These are phyloP conservation scores for Blennius ocellaris DNA, from an alignment of 2,113 vertebrate species.

Conservation along the genomic window DNA sequence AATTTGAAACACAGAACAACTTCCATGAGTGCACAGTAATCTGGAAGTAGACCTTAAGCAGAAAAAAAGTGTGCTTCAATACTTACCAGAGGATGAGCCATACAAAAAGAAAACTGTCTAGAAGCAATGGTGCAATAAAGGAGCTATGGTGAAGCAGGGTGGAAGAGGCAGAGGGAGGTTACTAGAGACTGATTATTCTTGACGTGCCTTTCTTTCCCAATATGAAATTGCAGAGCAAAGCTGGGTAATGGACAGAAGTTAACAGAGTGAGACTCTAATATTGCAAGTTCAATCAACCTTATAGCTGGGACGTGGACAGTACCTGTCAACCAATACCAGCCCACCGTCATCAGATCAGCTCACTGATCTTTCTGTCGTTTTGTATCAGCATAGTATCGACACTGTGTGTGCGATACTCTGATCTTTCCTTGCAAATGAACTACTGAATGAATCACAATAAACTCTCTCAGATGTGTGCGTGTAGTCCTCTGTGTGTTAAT, in stretches of 20 bases:
- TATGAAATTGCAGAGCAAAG: slow-evolving; percentile 24
- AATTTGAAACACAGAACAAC: slow-evolving; percentile 16
- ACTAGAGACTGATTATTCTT: slow-evolving; percentile 34
- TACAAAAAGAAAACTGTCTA: slow-evolving; percentile 31
- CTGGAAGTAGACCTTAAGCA: slow-evolving; percentile 37
- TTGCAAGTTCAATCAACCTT: slow-evolving; percentile 55
- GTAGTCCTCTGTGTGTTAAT: not conserved
- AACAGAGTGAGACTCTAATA: slow-evolving; percentile 41
- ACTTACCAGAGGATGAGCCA: slow-evolving; percentile 43
- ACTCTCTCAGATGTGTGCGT: slow-evolving; percentile 6
- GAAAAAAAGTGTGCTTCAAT: slow-evolving; percentile 40
- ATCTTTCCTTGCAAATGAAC: slow-evolving; percentile 17
- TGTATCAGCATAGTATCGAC: slow-evolving; percentile 19
- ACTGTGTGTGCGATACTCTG: not conserved
- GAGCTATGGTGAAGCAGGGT: slow-evolving; percentile 1
- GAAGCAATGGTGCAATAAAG: slow-evolving; percentile 27
- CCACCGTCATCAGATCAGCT: slow-evolving; percentile 24
- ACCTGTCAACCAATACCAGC: slow-evolving; percentile 26
- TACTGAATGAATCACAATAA: slow-evolving; percentile 27
- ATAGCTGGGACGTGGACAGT: slow-evolving; percentile 30
- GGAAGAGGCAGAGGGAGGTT: slow-evolving; percentile 10
- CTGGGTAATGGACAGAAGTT: slow-evolving; percentile 37
- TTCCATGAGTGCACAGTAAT: slow-evolving; percentile 16
- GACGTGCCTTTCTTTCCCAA: slow-evolving; percentile 27
- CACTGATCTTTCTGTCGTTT: slow-evolving; percentile 11